Percentiles rank a stretch among this genome's conserved stretches.
Evolutionary conservation across 2,888 invertebrate species (phyloP).

Genomic region (Yponomeuta malinellus): DNA sequence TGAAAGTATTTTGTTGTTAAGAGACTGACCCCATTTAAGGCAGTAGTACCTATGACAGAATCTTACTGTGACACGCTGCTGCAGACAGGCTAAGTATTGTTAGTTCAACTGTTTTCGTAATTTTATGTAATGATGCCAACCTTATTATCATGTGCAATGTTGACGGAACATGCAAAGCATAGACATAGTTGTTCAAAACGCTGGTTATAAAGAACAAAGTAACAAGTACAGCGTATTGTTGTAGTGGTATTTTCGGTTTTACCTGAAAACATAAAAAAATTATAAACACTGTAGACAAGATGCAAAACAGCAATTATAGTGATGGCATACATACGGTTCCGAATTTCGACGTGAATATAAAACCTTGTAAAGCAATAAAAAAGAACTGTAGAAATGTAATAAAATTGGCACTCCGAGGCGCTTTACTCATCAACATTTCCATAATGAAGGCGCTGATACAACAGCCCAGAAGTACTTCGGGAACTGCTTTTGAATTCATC

Average conservation of each 20-base stretch:
- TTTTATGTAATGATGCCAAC: constrained; percentile 31
- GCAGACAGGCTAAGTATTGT: not conserved
- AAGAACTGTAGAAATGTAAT: constrained; percentile 64
- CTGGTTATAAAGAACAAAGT: constrained; percentile 62
- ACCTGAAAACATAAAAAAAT: constrained; percentile 45
- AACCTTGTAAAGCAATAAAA: constrained; percentile 54
- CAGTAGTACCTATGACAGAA: no score
- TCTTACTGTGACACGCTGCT: no score
- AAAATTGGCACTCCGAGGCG: constrained; percentile 53
- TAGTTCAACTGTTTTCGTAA: not conserved
- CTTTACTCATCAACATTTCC: constrained; percentile 61
- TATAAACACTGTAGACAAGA: not conserved
- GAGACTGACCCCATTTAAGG: no score
- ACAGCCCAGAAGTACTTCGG: constrained; percentile 55
- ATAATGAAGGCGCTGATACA: constrained; percentile 59
- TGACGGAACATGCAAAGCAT: constrained; percentile 66
- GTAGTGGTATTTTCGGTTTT: constrained; percentile 56
- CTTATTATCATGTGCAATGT: constrained; percentile 71
- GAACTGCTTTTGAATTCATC: constrained; percentile 41
- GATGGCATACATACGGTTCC: constrained; percentile 46
- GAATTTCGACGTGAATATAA: constrained; percentile 46
- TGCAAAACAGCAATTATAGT: not conserved
- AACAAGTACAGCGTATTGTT: constrained; percentile 55
- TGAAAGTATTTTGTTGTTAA: no score
- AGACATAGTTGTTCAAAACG: constrained; percentile 68